Base-by-base conservation (phyloP, 2,888 invertebrate species). In the Tinea trinotella region DNA sequence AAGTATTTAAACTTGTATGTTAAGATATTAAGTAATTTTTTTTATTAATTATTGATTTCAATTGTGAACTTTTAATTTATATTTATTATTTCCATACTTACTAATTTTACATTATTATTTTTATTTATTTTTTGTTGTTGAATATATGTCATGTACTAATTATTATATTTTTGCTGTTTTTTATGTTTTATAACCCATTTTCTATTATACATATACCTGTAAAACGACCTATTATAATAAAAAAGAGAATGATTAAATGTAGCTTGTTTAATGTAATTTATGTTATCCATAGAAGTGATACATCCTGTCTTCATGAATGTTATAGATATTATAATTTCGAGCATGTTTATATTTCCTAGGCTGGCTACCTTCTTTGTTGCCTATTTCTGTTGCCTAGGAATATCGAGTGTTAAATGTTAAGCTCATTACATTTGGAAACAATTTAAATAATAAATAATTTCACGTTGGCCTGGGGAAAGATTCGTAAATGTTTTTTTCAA, bases 81-180 rank as follows among this genome's bases (percentile, higher is more conserved):
- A 24, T 24, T 24, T n/a, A n/a, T n/a, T n/a, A n/a, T n/a, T n/a
- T n/a, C n/a, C n/a, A n/a, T n/a, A n/a, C n/a, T n/a, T n/a, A n/a
- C n/a, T n/a, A n/a, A n/a, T 22, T 22, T 22, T 22, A 22, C 7
- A 5, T 22, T 3, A 5, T 22, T 22, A 22, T 22, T 22, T 22
- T 22, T 22, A 7, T 22, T 22, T 22, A 22, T 22, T 35, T 35
- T 35, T 35, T 10, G n/a, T 35, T 10, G n/a, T 35, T 35, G 10
- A 35, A 35, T 35, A 35, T 35, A 35, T 35, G 35, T 7, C 10
- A 35, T 35, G n/a, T n/a, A n/a, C n/a, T 35, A 35, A 35, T 35
- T 35, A 12, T 35, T 35, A 3, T n/a, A 35, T n/a, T 35, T n/a
- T 35, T 35, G 22, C 3, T 35, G 24, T n/a, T 24, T 24, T 24